A percentile compares a stretch with the other conserved stretches of the same genome.
Conservation (phyloP, 2,797 vertebrate species). For the Phrynocephalus vlangalii region DNA sequence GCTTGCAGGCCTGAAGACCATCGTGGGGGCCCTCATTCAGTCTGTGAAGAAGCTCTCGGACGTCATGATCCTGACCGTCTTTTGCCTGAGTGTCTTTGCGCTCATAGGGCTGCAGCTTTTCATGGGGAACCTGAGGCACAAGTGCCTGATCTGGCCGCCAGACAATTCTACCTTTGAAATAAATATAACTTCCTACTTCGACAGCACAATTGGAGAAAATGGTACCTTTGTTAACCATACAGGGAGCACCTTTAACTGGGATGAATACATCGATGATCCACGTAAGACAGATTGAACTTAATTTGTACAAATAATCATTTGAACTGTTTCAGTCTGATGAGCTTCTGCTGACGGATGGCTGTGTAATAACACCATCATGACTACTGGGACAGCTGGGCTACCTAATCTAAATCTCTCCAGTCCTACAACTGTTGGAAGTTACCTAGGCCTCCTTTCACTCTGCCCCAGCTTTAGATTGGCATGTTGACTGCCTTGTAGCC, state of each 20-base stretch:
- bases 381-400: no score
- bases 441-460: no score
- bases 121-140: constrained; percentile 87
- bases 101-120: constrained; percentile 92
- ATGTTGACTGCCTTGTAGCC: no score
- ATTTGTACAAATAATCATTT: neutral
- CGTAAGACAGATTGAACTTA: constrained; percentile 79
- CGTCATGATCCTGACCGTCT: constrained; percentile 84
- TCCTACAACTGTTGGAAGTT: no score
- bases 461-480: no score
- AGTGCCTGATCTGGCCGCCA: constrained; percentile 82
- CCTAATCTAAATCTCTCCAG: no score
- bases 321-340: neutral
- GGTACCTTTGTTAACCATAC: constrained; percentile 76
- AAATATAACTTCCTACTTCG: constrained; percentile 79
- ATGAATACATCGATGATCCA: constrained; percentile 83
- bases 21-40: constrained; percentile 82
- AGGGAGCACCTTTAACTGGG: constrained; percentile 79
- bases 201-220: constrained; percentile 76
- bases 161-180: constrained; percentile 78
- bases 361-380: no score
- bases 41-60: constrained; percentile 83
- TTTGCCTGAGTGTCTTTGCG: constrained; percentile 94
- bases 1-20: constrained; percentile 79
- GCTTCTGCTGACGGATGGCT: neutral